Base-by-base conservation (phyloP, 2,113 vertebrate genomes). In the Neoarius graeffei region DNA sequence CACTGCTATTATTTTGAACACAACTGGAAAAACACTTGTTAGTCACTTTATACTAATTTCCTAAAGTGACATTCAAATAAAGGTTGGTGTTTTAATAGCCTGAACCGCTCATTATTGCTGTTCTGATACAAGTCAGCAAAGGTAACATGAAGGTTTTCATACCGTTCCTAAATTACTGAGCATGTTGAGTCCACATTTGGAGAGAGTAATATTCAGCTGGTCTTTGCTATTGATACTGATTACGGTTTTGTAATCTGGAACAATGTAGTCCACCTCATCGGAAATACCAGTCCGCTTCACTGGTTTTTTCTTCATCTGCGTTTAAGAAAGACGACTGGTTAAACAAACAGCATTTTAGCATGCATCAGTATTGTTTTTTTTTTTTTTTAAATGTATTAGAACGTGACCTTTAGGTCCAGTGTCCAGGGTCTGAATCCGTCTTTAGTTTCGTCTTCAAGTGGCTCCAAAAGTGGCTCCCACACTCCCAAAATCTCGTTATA, bases 401-500 rank as follows among this genome's bases (percentile, higher is more conserved):
- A 86, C 74, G 30, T 77, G 89, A 96, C 98, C 96, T 97, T 99
- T 66, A 99, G 93, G 84, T 95, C 95, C 91, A 99, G 96, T 91
- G 92, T 94, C 98, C 98, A 99, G 0, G 97, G 96, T 93, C 94
- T 95, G 91, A 99, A 98, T 66, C 95, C 94, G 11, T 99, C 98
- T 87, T 91, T 96, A 79, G 94, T 94, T 85, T 98, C 96, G 90
- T 98, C 95, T 93, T 99, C 97, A 83, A 99, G 92, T 0, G 98
- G 98, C 93, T 99, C 98, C 92, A 99, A 95, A 88, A 99, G 95
- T 13, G 98, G 98, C 64, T 99, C 98, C 98, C 98, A 99, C 4
- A 99, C 97, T 0, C 98, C 98, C 95, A 99, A 94, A 89, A 97
- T 94, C 93, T 99, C 98, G 60, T 99, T 99, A 91, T 95, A 99